Evolutionary conservation across 2,113 vertebrate genomes (phyloP), one percentile per base, ranked within the genome.

Genomic region (Hippopotamus amphibius): DNA sequence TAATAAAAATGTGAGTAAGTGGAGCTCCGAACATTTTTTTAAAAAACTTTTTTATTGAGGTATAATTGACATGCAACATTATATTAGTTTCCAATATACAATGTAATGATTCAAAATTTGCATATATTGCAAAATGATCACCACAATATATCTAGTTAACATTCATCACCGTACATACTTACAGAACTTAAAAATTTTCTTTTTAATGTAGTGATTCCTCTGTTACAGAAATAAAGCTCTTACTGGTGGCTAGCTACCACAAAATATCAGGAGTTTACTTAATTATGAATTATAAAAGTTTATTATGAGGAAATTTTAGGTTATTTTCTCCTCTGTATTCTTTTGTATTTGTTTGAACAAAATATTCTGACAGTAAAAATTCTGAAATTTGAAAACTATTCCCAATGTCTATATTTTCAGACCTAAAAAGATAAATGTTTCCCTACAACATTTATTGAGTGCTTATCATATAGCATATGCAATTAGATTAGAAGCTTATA

Each of bases 261-360:
- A 95, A 87, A 92, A 85, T 87, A 87, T 43, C 41, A 87, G 43
- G 79, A 61, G 43, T 92, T 81, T 79, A 92, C 61, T 92, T 80
- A 81, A 72, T 93, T 94, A 77, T 87, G n/a, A 83, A 79, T 89
- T 19, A 92, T 61, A 90, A 66, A 48, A 71, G 28, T 88, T 95
- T 95, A 33, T 89, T 93, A 15, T 79, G 24, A 79, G 72, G 57
- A 95, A 63, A 69, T 43, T 84, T 93, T 74, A 72, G 11, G 10
- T 91, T 91, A 66, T 53, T 86, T 96, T 83, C 55, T 80, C 16
- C 13, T 88, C 63, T 84, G 0, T 93, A 37, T 93, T 90, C 41
- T 90, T 77, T 87, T 87, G 28, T 53, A 84, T 93, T 72, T 95
- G n/a, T 92, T 92, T 89, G 46, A 24, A 77, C 82, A 88, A 95